Conservation (phyloP, 2,797 vertebrate genomes). For the Ptychobarbus kaznakovi region DNA sequence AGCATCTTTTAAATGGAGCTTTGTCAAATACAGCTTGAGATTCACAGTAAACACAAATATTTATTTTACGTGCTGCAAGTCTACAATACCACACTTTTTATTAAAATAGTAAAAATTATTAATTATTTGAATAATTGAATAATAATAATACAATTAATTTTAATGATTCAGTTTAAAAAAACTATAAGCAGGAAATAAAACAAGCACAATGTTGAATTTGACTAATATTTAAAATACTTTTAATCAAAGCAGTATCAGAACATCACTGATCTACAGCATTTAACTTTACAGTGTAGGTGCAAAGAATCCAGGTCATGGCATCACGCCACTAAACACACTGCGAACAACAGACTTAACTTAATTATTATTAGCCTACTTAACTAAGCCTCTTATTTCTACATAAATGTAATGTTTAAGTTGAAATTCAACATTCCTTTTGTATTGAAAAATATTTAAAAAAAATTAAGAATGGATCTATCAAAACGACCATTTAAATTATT, state of each 20-base stretch:
- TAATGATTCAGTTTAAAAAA: neutral
- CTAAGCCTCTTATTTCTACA: slow-evolving; percentile 29
- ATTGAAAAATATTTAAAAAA: neutral
- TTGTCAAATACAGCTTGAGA: neutral
- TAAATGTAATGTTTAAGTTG: slow-evolving; percentile 44
- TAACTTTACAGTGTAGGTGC: slow-evolving; percentile 54
- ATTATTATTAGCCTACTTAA: slow-evolving; percentile 23
- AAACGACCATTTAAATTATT: neutral
- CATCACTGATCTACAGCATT: neutral
- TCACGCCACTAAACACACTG: slow-evolving; percentile 24
- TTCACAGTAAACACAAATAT: neutral
- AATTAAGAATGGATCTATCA: neutral
- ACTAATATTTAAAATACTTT: neutral
- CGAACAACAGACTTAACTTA: slow-evolving; percentile 11
- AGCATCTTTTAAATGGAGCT: neutral
- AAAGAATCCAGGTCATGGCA: slow-evolving; percentile 58
- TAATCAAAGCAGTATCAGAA: neutral
- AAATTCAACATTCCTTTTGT: slow-evolving; percentile 4
- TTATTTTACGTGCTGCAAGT: neutral
- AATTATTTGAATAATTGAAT: neutral
- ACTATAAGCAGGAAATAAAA: neutral
- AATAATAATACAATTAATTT: neutral
- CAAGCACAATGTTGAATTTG: neutral
- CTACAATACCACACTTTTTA: neutral
- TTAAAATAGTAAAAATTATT: neutral